Base-by-base conservation (phyloP, 1,140 invertebrate species). In the Telenomus remus region DNA sequence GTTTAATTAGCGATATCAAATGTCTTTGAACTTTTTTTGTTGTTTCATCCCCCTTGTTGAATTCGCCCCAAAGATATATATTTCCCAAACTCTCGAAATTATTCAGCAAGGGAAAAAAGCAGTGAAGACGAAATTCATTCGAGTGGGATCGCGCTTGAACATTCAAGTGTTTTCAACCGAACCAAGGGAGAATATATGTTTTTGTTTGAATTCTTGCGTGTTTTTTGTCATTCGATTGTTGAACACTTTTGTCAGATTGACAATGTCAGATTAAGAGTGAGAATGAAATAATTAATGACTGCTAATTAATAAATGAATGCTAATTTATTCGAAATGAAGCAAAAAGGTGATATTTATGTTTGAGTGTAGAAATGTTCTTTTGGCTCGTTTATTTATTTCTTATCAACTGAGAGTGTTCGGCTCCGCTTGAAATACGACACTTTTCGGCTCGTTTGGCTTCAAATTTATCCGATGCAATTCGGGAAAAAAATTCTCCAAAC, bases 311-410 rank as follows among this genome's bases (percentile, higher is more conserved):
- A 57, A n/a, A n/a, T n/a, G n/a, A n/a, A 64, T 57, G 60, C 53
- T 64, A 63, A 72, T 72, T 72, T 72, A 72, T 64, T 57, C 60
- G 33, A 59, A 72, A 71, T 51, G 48, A n/a, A 42, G 39, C 44
- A 64, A 65, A 44, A 60, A 8, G 42, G 57, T 1, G 39, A 73
- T 27, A 73, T 66, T 73, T 73, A 66, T 73, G 46, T 9, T n/a
- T 43, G 2, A 43, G 34, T 39, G 13, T 14, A 10, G 35, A 63
- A 10, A 11, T 9, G 33, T 19, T 15, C 16, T 33, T 33, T 35
- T 59, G 34, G n/a, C 10, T 46, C 48, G 35, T 72, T 72, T 46
- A 54, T 65, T 72, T 59, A 49, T 71, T 27, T 64, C 68, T 71
- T 71, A 71, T 71, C 59, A 71, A 56, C 53, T 19, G 50, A 34